Evolutionary conservation across 1,140 invertebrate genomes (phyloP).

Genomic region (Drosophila malerkotliana): DNA sequence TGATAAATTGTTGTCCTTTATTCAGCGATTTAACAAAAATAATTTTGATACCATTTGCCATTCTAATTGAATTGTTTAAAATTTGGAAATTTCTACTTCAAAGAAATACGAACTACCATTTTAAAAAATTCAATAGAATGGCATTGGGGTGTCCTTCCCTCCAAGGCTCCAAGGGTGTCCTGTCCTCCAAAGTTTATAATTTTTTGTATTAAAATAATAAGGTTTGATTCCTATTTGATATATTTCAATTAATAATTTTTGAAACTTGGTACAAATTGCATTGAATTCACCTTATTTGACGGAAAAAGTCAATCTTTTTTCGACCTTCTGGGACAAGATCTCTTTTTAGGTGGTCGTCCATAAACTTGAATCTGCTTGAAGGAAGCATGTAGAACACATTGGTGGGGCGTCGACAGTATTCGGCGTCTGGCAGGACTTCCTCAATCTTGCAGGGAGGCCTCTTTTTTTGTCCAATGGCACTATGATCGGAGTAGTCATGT

Average conservation of each 20-base stretch:
- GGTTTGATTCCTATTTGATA: neutral
- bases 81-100: no score
- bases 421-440: neutral
- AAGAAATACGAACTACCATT: neutral
- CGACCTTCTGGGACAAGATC: neutral
- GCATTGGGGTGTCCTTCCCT: no score
- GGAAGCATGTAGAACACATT: neutral
- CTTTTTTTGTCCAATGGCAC: neutral
- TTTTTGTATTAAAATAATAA: neutral
- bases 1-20: no score
- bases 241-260: neutral
- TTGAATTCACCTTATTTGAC: neutral
- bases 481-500: neutral
- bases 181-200: no score
- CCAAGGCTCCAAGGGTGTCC: no score
- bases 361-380: neutral
- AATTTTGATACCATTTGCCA: neutral
- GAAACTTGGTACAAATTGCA: neutral
- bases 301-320: constrained; percentile 1
- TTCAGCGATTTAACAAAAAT: no score
- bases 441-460: neutral
- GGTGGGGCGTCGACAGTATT: neutral
- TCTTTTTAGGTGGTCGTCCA: neutral
- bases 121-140: neutral
- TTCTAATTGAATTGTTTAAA: neutral